Evolutionary conservation across 1,140 invertebrate species (phyloP).

Genomic region (Pseudobourletiella spinata): DNA sequence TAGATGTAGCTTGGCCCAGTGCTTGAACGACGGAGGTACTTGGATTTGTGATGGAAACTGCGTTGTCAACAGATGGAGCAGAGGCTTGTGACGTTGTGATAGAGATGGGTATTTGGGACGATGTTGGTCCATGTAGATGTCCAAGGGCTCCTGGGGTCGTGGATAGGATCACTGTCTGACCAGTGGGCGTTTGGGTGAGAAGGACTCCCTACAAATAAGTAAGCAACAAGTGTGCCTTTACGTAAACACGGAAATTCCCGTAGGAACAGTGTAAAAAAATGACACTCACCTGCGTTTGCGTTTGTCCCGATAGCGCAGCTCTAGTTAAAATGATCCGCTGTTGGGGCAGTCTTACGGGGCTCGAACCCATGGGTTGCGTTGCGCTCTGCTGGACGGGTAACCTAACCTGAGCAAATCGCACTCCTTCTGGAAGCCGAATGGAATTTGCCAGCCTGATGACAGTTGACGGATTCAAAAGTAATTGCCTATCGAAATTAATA

Average conservation of each 20-base stretch:
- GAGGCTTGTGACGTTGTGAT: neutral
- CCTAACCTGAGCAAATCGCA: conserved; percentile 20
- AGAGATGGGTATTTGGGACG: conserved; percentile 6
- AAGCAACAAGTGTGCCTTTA: no score
- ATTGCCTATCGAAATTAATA: no score
- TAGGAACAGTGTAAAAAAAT: no score
- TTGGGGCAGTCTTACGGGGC: conserved; percentile 22
- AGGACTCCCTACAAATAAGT: conserved; percentile 26
- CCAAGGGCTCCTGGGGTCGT: conserved; percentile 12
- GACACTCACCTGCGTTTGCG: conserved; percentile 11
- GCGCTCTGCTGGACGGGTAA: conserved; percentile 9
- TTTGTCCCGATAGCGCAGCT: conserved; percentile 19
- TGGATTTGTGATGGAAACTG: neutral
- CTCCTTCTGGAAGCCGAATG: conserved; percentile 22
- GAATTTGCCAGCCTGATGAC: conserved; percentile 17
- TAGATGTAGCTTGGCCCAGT: neutral
- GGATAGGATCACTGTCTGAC: conserved; percentile 34
- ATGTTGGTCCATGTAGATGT: conserved; percentile 8
- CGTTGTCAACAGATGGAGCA: neutral
- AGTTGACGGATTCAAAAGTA: conserved; percentile 17
- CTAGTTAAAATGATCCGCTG: conserved; percentile 31
- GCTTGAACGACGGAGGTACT: neutral
- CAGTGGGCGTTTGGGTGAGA: conserved; percentile 29
- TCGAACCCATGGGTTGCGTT: neutral
- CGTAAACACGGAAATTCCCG: no score